phyloP scores from a whole-genome alignment of 2,113 vertebrate genomes.

The Vanacampus margaritifer region DNA sequence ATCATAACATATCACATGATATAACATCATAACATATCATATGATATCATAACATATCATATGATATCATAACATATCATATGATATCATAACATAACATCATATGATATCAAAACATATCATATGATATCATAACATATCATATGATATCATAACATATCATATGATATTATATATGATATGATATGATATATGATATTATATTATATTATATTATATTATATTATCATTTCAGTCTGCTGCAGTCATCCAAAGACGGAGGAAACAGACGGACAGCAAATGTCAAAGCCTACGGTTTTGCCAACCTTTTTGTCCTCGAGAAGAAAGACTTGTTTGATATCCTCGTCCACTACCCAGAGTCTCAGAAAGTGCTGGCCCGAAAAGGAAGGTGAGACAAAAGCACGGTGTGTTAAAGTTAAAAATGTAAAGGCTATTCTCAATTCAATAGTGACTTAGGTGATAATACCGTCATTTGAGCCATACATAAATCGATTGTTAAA shows the following conservation, averaged over 20 bases:
- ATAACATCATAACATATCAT: too few species aligned
- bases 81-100: too few species aligned
- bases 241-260: slow-evolving; percentile 81
- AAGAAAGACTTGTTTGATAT: slow-evolving; percentile 91
- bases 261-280: slow-evolving; percentile 89
- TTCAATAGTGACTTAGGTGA: not conserved
- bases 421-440: not conserved
- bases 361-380: slow-evolving; percentile 86
- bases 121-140: too few species aligned
- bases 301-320: slow-evolving; percentile 89
- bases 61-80: too few species aligned
- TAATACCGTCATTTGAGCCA: not conserved
- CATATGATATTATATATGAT: too few species aligned
- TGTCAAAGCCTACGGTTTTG: slow-evolving; percentile 87
- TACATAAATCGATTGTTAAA: not conserved
- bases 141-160: too few species aligned
- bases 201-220: too few species aligned
- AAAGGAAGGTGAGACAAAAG: slow-evolving; percentile 73
- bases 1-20: too few species aligned
- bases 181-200: too few species aligned
- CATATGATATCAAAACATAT: too few species aligned
- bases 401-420: too few species aligned
- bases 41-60: too few species aligned
- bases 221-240: slow-evolving; percentile 69
- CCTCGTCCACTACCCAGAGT: slow-evolving; percentile 87